These are phyloP conservation scores for Orgyia antiqua DNA, from an alignment of 2,888 invertebrate genomes.

Conservation along the genomic window DNA sequence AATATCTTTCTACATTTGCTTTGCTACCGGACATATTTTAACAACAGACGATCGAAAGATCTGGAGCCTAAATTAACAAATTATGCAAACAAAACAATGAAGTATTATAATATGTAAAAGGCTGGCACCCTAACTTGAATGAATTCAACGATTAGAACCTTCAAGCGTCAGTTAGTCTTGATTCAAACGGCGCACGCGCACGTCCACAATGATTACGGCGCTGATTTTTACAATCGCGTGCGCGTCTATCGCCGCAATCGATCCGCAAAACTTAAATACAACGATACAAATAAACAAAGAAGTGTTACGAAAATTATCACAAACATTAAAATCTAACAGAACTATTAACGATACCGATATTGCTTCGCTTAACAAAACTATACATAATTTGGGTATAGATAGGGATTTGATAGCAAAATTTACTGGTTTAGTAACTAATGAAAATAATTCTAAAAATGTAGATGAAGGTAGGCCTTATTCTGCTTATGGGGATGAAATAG, in stretches of 20 bases:
- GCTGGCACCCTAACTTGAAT: conserved; percentile 20
- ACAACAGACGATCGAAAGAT: too few species aligned
- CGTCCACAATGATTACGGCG: conserved; percentile 39
- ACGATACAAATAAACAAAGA: conserved; percentile 42
- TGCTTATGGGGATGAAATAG: conserved; percentile 32
- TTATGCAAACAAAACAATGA: conserved; percentile 29
- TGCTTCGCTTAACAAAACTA: conserved; percentile 44
- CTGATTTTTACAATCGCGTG: conserved; percentile 50
- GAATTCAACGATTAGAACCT: conserved; percentile 26
- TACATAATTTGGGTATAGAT: conserved; percentile 41
- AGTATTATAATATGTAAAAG: conserved; percentile 44
- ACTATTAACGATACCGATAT: conserved; percentile 41
- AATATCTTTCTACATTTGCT: too few species aligned
- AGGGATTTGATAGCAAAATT: conserved; percentile 46
- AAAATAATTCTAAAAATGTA: conserved; percentile 13
- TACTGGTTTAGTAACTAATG: conserved; percentile 30
- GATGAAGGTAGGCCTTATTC: conserved; percentile 35
- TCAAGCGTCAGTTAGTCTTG: too few species aligned
- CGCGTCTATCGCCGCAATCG: conserved; percentile 38
- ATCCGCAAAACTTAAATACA: conserved; percentile 33
- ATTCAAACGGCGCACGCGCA: conserved; percentile 59
- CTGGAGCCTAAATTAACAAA: conserved; percentile 5
- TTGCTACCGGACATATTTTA: too few species aligned
- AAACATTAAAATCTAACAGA: conserved; percentile 40
- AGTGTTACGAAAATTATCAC: conserved; percentile 38